phyloP scores from a whole-genome alignment of 2,797 vertebrate genomes.

The Manis crassicaudata region DNA sequence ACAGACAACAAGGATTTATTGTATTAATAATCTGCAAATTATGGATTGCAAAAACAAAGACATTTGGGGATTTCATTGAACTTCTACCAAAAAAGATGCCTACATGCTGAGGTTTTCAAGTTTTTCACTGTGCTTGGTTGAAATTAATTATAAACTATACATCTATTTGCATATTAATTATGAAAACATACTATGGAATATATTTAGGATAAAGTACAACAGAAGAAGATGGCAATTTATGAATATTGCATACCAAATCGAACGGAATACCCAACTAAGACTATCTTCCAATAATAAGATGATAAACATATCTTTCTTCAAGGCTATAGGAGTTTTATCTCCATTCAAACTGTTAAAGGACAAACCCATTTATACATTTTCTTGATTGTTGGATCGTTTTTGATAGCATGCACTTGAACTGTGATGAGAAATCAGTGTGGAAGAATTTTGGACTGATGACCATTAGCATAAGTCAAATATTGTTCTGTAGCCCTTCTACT shows the following conservation, averaged over 20 bases:
- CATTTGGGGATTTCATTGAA: slow-evolving; percentile 83
- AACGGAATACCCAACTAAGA: slow-evolving; percentile 36
- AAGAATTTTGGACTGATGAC: background rate
- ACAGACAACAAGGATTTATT: slow-evolving; percentile 83
- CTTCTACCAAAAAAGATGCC: slow-evolving; percentile 79
- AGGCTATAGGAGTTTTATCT: background rate
- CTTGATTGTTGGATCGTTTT: background rate
- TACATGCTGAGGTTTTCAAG: slow-evolving; percentile 80
- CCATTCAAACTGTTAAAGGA: background rate
- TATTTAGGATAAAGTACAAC: slow-evolving; percentile 68
- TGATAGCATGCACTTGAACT: background rate
- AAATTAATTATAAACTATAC: slow-evolving; percentile 83
- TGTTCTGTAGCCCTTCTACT: background rate
- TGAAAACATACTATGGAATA: slow-evolving; percentile 77
- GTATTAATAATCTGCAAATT: slow-evolving; percentile 84
- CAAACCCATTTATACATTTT: background rate
- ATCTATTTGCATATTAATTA: slow-evolving; percentile 81
- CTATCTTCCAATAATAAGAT: background rate
- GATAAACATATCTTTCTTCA: slow-evolving; percentile 31
- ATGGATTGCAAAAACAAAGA: slow-evolving; percentile 79
- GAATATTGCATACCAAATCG: slow-evolving; percentile 48
- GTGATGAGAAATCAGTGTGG: background rate
- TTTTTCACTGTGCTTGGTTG: slow-evolving; percentile 75
- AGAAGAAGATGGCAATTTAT: slow-evolving; percentile 64
- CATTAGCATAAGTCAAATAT: background rate